Evolutionary conservation across 23 tunicate genomes (phyloP).

Genomic region (Oikopleura vanhoeffeni): DNA sequence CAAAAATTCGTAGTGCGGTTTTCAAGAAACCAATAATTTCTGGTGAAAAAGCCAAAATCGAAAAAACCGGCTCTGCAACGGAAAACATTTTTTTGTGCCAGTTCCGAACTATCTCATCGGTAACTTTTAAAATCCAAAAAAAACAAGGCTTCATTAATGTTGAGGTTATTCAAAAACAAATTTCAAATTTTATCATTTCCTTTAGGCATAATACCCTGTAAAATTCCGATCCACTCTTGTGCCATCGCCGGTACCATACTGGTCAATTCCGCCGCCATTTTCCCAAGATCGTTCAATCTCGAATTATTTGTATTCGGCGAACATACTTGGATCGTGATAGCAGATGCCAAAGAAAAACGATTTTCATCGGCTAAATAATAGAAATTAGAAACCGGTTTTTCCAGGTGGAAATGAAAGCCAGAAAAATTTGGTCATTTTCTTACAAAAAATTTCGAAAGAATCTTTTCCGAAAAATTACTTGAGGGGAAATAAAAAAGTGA

Average conservation of each 20-base stretch:
- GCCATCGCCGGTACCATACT: neutral
- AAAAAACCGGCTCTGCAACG: too few relatives aligned
- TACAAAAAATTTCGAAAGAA: neutral
- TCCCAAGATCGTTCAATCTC: neutral
- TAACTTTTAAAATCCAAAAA: too few relatives aligned
- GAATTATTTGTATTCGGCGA: neutral
- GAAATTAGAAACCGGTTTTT: neutral
- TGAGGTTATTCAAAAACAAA: too few relatives aligned
- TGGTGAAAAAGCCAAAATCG: too few relatives aligned
- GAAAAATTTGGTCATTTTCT: neutral
- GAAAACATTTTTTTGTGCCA: too few relatives aligned
- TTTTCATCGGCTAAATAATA: neutral
- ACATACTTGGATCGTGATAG: neutral
- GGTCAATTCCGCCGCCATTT: conserved; percentile 13
- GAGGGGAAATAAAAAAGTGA: conserved; percentile 11
- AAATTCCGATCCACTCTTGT: conserved; percentile 5
- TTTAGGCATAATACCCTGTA: conserved; percentile 7
- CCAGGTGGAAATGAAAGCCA: too few relatives aligned
- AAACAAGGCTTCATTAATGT: too few relatives aligned
- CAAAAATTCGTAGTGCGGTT: too few relatives aligned
- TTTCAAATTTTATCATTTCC: too few relatives aligned
- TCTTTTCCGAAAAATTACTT: neutral
- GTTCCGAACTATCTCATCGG: too few relatives aligned
- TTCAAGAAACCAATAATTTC: too few relatives aligned
- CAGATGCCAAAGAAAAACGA: conserved; percentile 7